These are phyloP conservation scores for Pelochelys cantorii DNA, from an alignment of 2,797 vertebrate genomes.

Conservation along the genomic window DNA sequence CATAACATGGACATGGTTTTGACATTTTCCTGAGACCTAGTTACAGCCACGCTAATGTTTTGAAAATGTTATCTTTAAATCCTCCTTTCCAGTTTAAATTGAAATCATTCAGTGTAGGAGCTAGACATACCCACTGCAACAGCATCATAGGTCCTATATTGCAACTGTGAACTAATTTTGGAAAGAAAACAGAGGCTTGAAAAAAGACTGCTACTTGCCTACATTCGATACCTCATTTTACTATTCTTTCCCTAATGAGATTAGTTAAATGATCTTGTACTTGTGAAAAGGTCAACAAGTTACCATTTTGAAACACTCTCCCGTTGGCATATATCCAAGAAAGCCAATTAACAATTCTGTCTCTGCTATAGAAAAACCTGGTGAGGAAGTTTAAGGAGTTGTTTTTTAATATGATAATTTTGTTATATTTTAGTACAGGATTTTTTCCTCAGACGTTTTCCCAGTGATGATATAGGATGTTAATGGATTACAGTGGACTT, in stretches of 20 bases:
- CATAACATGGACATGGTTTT: neutral
- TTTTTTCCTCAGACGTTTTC: neutral
- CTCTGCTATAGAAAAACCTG: constrained; percentile 2
- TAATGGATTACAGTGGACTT: neutral
- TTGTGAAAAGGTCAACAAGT: constrained; percentile 70
- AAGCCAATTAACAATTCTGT: constrained; percentile 63
- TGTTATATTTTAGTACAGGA: neutral
- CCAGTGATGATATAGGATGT: neutral
- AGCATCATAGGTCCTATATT: constrained; percentile 11
- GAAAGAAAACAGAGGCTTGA: constrained; percentile 55
- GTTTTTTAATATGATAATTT: neutral
- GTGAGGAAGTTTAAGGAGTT: constrained; percentile 2
- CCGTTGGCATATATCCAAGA: constrained; percentile 30
- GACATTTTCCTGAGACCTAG: neutral
- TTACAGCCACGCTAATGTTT: neutral
- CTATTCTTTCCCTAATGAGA: constrained; percentile 50
- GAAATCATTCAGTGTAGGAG: neutral
- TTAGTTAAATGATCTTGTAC: constrained; percentile 64
- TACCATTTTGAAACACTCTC: constrained; percentile 55
- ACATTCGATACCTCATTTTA: constrained; percentile 33
- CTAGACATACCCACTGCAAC: accelerated
- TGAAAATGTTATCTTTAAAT: neutral
- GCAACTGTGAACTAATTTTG: constrained; percentile 17
- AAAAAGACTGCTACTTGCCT: constrained; percentile 56
- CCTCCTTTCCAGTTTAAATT: neutral